Conservation (phyloP, 2,888 invertebrate genomes). For the Clistopyga incitator region DNA sequence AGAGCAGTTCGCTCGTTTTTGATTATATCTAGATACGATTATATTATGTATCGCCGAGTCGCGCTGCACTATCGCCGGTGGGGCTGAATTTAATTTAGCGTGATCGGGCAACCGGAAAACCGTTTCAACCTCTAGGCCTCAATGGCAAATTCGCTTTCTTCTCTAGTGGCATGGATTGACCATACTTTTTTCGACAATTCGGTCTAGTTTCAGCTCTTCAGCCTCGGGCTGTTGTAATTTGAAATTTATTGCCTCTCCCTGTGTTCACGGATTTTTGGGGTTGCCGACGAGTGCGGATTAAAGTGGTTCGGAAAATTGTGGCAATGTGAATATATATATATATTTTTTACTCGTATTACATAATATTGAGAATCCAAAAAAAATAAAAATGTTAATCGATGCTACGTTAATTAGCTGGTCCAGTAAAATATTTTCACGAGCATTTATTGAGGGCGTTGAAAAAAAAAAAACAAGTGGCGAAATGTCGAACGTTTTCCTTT, state of each 20-base stretch:
- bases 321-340: no score
- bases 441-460: no score
- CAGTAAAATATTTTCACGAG: no score
- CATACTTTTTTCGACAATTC: constrained; percentile 11
- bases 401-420: no score
- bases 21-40: constrained; percentile 48
- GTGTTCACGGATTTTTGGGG: no score
- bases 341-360: no score
- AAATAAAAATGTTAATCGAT: no score
- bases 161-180: background rate
- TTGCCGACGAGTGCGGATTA: background rate
- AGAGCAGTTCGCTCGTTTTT: constrained; percentile 17
- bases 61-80: background rate
- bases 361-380: no score
- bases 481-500: no score
- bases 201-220: constrained; percentile 1
- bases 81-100: constrained; percentile 66
- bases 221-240: background rate
- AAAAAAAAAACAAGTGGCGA: no score
- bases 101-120: constrained; percentile 61
- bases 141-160: constrained; percentile 15
- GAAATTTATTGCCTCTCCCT: background rate
- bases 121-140: constrained; percentile 49
- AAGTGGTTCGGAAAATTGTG: no score
- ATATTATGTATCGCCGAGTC: constrained; percentile 43